Conservation (phyloP, 2,797 vertebrate genomes). For the Peromyscus melanophrys region DNA sequence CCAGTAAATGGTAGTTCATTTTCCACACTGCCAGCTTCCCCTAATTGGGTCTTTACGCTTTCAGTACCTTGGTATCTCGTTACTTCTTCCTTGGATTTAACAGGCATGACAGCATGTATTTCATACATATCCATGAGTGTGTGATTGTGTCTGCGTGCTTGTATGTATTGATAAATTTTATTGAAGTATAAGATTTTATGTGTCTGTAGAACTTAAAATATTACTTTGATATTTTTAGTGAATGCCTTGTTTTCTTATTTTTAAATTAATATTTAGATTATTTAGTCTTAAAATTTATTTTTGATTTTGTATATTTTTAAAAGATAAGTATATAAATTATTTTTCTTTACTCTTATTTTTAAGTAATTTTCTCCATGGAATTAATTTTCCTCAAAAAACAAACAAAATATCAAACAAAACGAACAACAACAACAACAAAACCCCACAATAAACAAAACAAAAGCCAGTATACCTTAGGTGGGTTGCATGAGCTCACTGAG, state of each 20-base stretch:
- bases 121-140: not conserved
- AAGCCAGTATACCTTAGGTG: not conserved
- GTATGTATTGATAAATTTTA: not conserved
- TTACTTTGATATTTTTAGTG: slow-evolving; percentile 45
- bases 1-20: not conserved
- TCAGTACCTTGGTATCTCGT: not conserved
- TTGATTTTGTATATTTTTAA: not conserved
- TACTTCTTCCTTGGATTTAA: not conserved
- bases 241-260: slow-evolving; percentile 9
- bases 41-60: not conserved
- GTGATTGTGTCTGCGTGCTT: not conserved
- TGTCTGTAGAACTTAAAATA: slow-evolving; percentile 9
- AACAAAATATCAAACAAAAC: not conserved
- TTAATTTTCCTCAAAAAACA: not conserved
- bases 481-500: not conserved
- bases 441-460: not conserved
- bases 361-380: slow-evolving; percentile 25
- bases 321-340: not conserved
- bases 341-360: not conserved
- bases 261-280: slow-evolving; percentile 2
- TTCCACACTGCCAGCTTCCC: not conserved
- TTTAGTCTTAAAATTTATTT: slow-evolving; percentile 41
- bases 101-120: not conserved
- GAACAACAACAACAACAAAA: not conserved
- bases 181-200: not conserved